A percentile compares a stretch with the other conserved stretches of the same genome.
phyloP scores from a whole-genome alignment of 2,888 invertebrate genomes.

The Acheta domesticus region DNA sequence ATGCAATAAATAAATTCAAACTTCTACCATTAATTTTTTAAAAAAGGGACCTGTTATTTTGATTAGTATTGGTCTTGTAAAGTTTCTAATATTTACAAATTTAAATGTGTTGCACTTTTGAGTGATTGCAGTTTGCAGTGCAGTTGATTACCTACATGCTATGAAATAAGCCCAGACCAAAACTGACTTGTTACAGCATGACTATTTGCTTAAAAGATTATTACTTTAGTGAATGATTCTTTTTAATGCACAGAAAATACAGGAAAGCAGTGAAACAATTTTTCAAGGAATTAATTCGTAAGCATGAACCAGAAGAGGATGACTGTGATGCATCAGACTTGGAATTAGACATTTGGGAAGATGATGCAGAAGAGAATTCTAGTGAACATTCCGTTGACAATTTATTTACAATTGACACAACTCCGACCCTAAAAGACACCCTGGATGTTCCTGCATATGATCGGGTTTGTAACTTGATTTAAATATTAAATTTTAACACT shows the following conservation, averaged over 20 bases:
- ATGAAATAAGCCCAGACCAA: too few relatives aligned
- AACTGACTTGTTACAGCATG: too few relatives aligned
- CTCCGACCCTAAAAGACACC: conserved; percentile 46
- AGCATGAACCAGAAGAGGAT: conserved; percentile 32
- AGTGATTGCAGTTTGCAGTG: too few relatives aligned
- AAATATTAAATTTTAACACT: not conserved
- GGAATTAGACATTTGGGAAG: conserved; percentile 44
- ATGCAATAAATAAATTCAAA: too few relatives aligned
- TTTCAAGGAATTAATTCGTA: conserved; percentile 31
- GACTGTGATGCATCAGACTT: conserved; percentile 40
- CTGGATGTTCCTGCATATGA: conserved; percentile 48
- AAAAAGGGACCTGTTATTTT: too few relatives aligned
- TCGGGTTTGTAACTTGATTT: conserved; percentile 44
- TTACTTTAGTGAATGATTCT: not conserved
- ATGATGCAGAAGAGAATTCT: conserved; percentile 33
- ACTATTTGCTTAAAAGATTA: too few relatives aligned
- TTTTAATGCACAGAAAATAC: conserved; percentile 38
- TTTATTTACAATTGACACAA: conserved; percentile 51
- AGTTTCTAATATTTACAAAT: too few relatives aligned
- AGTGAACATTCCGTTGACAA: conserved; percentile 29
- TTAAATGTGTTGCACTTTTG: too few relatives aligned
- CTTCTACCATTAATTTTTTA: too few relatives aligned
- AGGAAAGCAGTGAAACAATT: conserved; percentile 28
- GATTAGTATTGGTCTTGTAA: too few relatives aligned
- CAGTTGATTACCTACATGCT: too few relatives aligned